These are phyloP conservation scores for Pocillopora damicornis DNA, from an alignment of 64 coral and sea anemone genomes.

Conservation along the genomic window DNA sequence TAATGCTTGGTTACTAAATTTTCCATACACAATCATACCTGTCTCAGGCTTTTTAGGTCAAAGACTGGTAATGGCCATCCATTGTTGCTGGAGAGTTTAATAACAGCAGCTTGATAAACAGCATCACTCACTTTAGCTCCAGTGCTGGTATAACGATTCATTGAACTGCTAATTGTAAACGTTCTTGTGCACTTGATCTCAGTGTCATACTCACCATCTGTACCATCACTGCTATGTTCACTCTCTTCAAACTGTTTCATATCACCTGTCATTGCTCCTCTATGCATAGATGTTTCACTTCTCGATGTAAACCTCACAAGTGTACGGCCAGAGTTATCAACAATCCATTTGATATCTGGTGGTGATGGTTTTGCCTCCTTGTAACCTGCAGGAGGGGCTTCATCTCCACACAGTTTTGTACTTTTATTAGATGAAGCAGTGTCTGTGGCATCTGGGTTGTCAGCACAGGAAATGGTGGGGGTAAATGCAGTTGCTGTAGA, in stretches of 20 bases:
- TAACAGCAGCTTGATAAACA: not conserved
- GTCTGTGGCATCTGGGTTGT: not conserved
- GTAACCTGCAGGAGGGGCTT: not conserved
- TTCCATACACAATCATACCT: not conserved
- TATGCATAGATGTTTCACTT: not conserved
- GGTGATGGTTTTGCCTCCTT: not conserved
- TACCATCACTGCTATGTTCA: not conserved
- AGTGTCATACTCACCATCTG: too few relatives aligned
- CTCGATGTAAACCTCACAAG: slow-evolving; percentile 14
- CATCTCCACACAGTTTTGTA: not conserved
- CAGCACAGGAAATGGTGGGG: not conserved
- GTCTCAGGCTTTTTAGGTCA: slow-evolving; percentile 11
- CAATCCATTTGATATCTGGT: slow-evolving; percentile 2
- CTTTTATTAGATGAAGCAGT: not conserved
- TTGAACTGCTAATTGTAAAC: not conserved
- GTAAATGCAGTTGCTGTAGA: not conserved
- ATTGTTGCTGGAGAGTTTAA: slow-evolving; percentile 35
- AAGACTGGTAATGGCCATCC: slow-evolving; percentile 55
- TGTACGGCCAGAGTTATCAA: slow-evolving; percentile 21
- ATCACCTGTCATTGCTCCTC: not conserved
- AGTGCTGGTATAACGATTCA: not conserved
- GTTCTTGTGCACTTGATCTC: not conserved
- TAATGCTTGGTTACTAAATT: not conserved
- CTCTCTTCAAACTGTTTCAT: not conserved
- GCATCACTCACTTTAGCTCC: slow-evolving; percentile 17